These are phyloP conservation scores for Enteromius trimaculatus DNA, from an alignment of 2,797 vertebrate genomes.

Conservation along the genomic window DNA sequence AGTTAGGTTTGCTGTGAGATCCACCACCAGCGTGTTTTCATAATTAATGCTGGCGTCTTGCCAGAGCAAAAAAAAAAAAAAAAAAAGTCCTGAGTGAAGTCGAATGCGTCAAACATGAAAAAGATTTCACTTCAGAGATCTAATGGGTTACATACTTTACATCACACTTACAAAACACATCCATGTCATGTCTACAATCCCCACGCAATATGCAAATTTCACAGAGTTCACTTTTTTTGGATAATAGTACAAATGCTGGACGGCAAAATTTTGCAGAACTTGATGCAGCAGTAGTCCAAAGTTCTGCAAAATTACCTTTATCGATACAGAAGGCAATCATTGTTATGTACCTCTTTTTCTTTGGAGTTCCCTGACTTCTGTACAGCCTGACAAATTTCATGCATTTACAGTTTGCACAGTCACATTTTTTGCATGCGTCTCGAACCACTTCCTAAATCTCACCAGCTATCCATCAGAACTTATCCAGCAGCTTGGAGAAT, in stretches of 20 bases:
- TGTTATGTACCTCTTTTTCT: background rate
- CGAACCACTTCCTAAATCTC: background rate
- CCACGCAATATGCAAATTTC: background rate
- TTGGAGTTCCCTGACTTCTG: background rate
- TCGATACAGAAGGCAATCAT: background rate
- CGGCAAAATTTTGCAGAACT: background rate
- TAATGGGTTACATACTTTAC: background rate
- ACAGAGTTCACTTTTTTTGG: background rate
- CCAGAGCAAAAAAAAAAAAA: background rate
- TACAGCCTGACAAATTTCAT: background rate
- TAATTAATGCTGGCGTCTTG: background rate
- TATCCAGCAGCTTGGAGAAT: background rate
- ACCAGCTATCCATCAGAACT: background rate
- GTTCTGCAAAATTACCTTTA: background rate
- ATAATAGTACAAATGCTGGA: background rate
- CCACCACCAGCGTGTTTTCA: background rate
- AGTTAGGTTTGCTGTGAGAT: background rate
- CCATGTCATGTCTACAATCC: background rate
- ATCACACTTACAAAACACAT: background rate
- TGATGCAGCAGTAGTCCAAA: background rate
- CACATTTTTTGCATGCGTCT: background rate
- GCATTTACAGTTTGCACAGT: background rate
- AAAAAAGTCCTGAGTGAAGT: background rate
- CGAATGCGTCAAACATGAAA: background rate
- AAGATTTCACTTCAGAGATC: background rate